These are phyloP conservation scores for Troglohyphantes excavatus DNA, from an alignment of 2,888 invertebrate species.

Conservation along the genomic window DNA sequence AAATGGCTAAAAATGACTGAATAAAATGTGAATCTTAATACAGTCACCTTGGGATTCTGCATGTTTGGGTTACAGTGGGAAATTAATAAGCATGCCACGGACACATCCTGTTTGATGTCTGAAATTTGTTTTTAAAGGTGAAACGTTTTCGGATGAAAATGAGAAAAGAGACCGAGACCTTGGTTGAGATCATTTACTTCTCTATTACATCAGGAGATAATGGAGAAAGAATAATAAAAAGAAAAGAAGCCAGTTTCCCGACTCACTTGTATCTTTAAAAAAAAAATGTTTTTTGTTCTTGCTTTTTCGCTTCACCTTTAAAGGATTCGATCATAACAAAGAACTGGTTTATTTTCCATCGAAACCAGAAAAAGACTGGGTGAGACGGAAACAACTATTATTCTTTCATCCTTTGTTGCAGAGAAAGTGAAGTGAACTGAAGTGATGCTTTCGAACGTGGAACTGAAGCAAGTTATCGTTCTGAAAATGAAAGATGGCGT, in stretches of 20 bases:
- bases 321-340: constrained; percentile 46
- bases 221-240: constrained; percentile 4
- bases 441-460: constrained; percentile 15
- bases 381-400: constrained; percentile 20
- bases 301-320: constrained; percentile 8
- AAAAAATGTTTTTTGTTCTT: constrained; percentile 3
- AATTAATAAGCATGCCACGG: constrained; percentile 4
- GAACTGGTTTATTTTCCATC: constrained; percentile 52
- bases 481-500: constrained; percentile 41
- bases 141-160: neutral
- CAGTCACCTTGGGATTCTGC: neutral
- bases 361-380: neutral
- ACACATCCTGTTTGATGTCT: neutral
- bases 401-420: constrained; percentile 21
- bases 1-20: too few species aligned
- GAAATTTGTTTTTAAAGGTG: neutral
- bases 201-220: neutral
- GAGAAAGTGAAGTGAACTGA: constrained; percentile 35
- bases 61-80: neutral
- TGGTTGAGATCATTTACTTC: constrained; percentile 8
- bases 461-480: constrained; percentile 2
- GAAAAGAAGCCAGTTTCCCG: constrained; percentile 18
- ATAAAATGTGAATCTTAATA: too few species aligned
- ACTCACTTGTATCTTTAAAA: constrained; percentile 4
- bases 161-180: constrained; percentile 12